Conservation (phyloP, 2,888 invertebrate genomes). For the Adelognathus sp. region DNA sequence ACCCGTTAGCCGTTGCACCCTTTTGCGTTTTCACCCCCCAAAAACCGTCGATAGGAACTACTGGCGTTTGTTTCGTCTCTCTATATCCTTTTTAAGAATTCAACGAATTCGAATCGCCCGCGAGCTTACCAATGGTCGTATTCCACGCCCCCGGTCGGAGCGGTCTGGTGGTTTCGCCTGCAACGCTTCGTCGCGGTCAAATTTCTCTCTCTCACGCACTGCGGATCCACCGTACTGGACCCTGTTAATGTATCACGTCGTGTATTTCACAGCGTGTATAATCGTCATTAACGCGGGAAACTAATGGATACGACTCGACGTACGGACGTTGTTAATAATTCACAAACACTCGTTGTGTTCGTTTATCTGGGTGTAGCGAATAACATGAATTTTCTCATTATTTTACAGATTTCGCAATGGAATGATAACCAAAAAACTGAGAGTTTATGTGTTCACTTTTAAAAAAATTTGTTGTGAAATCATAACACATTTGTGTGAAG, state of each 20-base stretch:
- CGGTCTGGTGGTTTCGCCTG: conserved; percentile 10
- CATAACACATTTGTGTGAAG: too few relatives aligned
- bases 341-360: conserved; percentile 37
- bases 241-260: conserved; percentile 55
- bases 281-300: conserved; percentile 49
- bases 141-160: conserved; percentile 2
- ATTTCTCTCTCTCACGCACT: conserved; percentile 32
- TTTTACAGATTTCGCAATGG: too few relatives aligned
- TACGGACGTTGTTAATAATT: conserved; percentile 43
- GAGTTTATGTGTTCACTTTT: too few relatives aligned
- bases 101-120: conserved; percentile 68
- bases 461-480: too few relatives aligned
- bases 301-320: conserved; percentile 57
- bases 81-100: conserved; percentile 68
- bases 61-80: conserved; percentile 51
- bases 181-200: conserved; percentile 46
- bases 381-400: conserved; percentile 5
- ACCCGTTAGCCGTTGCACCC: background rate
- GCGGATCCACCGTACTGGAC: background rate
- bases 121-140: conserved; percentile 60
- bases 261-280: conserved; percentile 52
- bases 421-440: too few relatives aligned
- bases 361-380: background rate
- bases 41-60: conserved; percentile 36
- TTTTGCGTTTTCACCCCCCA: background rate